These are phyloP conservation scores for Cryptophagus acutangulus DNA, from an alignment of 2,888 invertebrate species.

Conservation along the genomic window DNA sequence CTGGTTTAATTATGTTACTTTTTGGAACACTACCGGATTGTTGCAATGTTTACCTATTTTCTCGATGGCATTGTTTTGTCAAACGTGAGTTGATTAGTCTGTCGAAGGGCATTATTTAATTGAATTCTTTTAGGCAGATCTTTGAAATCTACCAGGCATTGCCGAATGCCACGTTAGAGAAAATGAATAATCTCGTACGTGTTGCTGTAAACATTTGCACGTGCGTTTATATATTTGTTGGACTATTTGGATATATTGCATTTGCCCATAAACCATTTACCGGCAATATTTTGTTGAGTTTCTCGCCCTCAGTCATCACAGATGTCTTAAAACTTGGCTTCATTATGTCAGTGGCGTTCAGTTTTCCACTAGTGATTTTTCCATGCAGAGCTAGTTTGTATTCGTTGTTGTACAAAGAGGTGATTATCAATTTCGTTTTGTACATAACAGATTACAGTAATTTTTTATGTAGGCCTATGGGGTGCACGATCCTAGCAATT, in stretches of 20 bases:
- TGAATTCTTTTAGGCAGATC: slow-evolving; percentile 61
- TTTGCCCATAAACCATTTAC: slow-evolving; percentile 71
- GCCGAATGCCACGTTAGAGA: slow-evolving; percentile 80
- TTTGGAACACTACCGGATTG: slow-evolving; percentile 81
- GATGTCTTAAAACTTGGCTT: slow-evolving; percentile 93
- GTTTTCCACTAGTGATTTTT: slow-evolving; percentile 95
- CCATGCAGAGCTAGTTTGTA: slow-evolving; percentile 92
- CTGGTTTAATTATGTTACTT: slow-evolving; percentile 67
- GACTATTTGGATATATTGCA: slow-evolving; percentile 83
- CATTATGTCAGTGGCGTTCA: slow-evolving; percentile 89
- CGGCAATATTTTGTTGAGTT: slow-evolving; percentile 88
- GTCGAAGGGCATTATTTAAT: background rate
- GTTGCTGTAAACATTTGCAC: slow-evolving; percentile 90
- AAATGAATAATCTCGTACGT: slow-evolving; percentile 82
- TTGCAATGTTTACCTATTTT: slow-evolving; percentile 93
- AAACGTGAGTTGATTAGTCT: slow-evolving; percentile 63
- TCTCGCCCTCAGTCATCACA: slow-evolving; percentile 74
- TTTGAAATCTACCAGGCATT: slow-evolving; percentile 91
- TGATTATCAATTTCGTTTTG: slow-evolving; percentile 41
- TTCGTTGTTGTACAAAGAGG: slow-evolving; percentile 82
- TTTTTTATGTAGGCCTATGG: slow-evolving; percentile 55
- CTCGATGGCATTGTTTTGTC: slow-evolving; percentile 94
- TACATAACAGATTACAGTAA: background rate
- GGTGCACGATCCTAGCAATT: slow-evolving; percentile 58
- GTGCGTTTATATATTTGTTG: slow-evolving; percentile 82